Conservation (phyloP, 2,113 vertebrate genomes). For the Xiphorhynchus elegans region DNA sequence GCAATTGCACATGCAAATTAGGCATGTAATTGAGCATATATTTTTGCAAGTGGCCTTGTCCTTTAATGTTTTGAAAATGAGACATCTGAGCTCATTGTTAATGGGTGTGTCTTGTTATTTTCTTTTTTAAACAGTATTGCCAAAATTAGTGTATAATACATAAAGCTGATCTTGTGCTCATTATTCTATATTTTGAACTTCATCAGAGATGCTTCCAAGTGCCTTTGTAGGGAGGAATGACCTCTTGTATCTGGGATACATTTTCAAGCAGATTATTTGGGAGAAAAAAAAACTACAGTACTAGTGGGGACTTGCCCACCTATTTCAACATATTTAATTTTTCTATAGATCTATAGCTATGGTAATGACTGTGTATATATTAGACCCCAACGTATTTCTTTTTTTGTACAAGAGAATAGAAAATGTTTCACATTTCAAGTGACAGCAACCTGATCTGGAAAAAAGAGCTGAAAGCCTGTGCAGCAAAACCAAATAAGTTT, state of each 20-base stretch:
- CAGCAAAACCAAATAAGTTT: not conserved
- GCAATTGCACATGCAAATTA: conserved; percentile 5
- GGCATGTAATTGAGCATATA: conserved; percentile 4
- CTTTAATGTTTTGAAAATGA: not conserved
- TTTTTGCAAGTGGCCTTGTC: conserved; percentile 1
- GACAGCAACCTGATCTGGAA: not conserved
- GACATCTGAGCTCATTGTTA: not conserved
- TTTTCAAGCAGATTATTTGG: not conserved
- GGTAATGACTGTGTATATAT: not conserved
- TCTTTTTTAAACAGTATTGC: not conserved
- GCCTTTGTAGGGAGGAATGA: not conserved
- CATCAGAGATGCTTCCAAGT: not conserved
- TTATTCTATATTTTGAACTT: not conserved
- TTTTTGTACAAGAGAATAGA: not conserved
- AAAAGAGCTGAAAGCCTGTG: not conserved
- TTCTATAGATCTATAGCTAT: not conserved
- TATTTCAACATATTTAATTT: not conserved
- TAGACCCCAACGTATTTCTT: not conserved
- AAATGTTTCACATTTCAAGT: not conserved
- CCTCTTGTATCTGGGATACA: not conserved
- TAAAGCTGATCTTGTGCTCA: not conserved
- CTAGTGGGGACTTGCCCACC: not conserved
- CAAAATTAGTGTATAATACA: not conserved
- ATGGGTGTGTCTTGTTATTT: not conserved
- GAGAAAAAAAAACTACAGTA: not conserved